Percentiles rank a stretch among this genome's conserved stretches.
Evolutionary conservation across 2,888 invertebrate genomes (phyloP).

Genomic region (Stratiomys singularior): DNA sequence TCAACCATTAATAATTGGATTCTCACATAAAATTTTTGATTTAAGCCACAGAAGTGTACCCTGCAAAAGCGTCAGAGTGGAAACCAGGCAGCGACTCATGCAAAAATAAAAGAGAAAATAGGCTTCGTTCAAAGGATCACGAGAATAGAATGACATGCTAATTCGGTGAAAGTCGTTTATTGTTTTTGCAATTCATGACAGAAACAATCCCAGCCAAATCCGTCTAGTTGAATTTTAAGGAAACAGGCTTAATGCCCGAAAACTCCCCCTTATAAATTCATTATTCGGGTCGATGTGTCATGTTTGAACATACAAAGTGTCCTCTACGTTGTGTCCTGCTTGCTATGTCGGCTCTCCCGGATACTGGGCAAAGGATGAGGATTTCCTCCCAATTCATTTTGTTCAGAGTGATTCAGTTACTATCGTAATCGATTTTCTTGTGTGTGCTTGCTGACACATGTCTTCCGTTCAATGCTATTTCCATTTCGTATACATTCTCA

Average conservation of each 20-base stretch:
- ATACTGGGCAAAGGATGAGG: background rate
- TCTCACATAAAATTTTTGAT: no score
- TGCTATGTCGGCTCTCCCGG: background rate
- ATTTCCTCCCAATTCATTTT: background rate
- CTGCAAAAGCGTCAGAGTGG: no score
- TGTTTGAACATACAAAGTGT: slow-evolving; percentile 16
- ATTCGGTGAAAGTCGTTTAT: background rate
- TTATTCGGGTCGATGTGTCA: slow-evolving; percentile 12
- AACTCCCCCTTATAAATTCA: background rate
- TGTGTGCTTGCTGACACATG: background rate
- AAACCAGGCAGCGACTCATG: no score
- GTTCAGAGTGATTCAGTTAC: slow-evolving; percentile 20
- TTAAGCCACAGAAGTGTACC: no score
- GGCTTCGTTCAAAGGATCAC: background rate
- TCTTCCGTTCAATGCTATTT: background rate
- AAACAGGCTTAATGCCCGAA: slow-evolving; percentile 19
- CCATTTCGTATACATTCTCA: background rate
- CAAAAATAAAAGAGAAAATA: no score
- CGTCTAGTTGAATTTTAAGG: background rate
- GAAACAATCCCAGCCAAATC: background rate
- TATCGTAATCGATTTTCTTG: slow-evolving; percentile 10
- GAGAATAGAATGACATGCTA: background rate
- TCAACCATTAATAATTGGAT: no score
- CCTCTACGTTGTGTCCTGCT: background rate
- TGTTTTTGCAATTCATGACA: slow-evolving; percentile 1